Conservation (phyloP, 2,888 invertebrate genomes). For the Keiferia lycopersicella region DNA sequence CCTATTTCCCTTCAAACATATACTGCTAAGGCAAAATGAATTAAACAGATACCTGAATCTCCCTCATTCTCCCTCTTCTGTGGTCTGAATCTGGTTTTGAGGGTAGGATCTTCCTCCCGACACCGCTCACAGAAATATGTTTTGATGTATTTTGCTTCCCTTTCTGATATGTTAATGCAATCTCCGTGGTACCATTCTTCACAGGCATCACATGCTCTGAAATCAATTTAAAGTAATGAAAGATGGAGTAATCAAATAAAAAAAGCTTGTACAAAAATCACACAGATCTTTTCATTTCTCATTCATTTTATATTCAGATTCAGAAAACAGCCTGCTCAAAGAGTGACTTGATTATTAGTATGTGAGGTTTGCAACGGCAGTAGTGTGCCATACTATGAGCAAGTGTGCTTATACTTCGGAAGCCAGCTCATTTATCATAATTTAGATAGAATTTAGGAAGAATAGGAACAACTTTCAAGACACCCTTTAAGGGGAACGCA, state of each 20-base stretch:
- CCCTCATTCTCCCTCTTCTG: slow-evolving; percentile 75
- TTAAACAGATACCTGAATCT: slow-evolving; percentile 53
- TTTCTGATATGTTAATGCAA: slow-evolving; percentile 96
- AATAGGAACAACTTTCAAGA: no score
- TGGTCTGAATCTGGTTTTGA: slow-evolving; percentile 82
- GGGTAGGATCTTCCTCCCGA: slow-evolving; percentile 89
- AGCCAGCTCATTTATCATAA: no score
- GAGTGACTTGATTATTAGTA: no score
- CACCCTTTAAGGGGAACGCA: no score
- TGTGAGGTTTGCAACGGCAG: no score
- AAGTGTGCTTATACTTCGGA: no score
- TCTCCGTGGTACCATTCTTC: slow-evolving; percentile 99
- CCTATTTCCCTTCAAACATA: no score
- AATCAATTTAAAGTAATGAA: slow-evolving; percentile 23
- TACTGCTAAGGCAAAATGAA: no score
- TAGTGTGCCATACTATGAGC: no score
- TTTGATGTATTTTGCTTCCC: slow-evolving; percentile 95
- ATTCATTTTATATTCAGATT: neutral
- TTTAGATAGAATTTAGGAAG: no score
- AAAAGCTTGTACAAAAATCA: neutral
- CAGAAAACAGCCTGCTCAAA: no score
- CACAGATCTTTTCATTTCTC: neutral
- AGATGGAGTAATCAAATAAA: neutral
- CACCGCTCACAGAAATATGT: slow-evolving; percentile 96
- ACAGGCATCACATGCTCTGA: slow-evolving; percentile 96